Base-by-base conservation (phyloP, 2,113 vertebrate species). In the Tragelaphus strepsiceros region DNA sequence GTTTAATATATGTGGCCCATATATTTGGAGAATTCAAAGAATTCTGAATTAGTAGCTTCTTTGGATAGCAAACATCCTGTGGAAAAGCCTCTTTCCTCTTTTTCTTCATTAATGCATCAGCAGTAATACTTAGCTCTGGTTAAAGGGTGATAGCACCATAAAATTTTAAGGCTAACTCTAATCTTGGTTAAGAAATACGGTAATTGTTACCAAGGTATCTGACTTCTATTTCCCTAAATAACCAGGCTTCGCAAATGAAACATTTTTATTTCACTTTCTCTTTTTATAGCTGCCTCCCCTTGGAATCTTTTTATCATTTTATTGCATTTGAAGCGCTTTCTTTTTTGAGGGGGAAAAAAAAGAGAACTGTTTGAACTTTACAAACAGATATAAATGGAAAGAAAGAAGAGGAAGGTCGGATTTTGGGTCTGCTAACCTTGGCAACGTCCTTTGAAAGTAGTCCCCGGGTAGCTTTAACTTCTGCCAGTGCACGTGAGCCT, bases 391-490 rank as follows among this genome's bases (percentile, higher is more conserved):
- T 94, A 97, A 97, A 95, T 94, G 71, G 84, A 15, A 94, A 53
- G n/a, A 5, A 6, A 81, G 81, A 96, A 92, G 88, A 62, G 0
- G 54, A 96, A 98, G 97, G 98, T 98, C 98, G 98, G 64, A 91
- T 98, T 97, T 98, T 96, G 96, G 97, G 93, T 97, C 94, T 86
- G 59, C 49, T 97, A 98, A 98, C 98, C 98, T 99, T 99, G 98
- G 90, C 95, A 81, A 3, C 88, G 97, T 98, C 98, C 97, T 99
- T 99, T 98, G 85, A 97, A 98, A 98, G 62, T 89, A 67, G 96
- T 98, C 98, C 98, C 99, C 85, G 93, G 98, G 98, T 97, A 97
- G 97, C 95, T 96, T 97, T 98, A 98, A 98, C 94, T 98, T 98
- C 94, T 92, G 97, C 88, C 94, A 96, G 58, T 91, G 96, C 88